Percentiles rank a stretch among this genome's conserved stretches.
phyloP scores from a whole-genome alignment of 2,888 invertebrate genomes.

The Harpagoxenus sublaevis region DNA sequence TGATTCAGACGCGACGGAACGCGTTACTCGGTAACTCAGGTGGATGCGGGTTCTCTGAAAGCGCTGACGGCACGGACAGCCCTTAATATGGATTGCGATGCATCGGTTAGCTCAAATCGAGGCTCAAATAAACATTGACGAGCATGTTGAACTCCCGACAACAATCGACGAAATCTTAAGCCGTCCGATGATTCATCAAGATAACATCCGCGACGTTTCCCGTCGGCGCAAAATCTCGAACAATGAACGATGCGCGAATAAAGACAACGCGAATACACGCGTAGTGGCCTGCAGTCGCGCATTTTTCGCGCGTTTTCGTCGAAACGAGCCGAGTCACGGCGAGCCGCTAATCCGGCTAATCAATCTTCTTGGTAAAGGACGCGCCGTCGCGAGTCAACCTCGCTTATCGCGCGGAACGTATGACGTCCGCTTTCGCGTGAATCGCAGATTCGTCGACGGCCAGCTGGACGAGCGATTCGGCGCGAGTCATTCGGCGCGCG shows the following conservation, averaged over 20 bases:
- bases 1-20: constrained; percentile 11
- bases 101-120: neutral
- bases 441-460: neutral
- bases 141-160: neutral
- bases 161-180: neutral
- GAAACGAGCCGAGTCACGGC: constrained; percentile 28
- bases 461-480: neutral
- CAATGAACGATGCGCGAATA: neutral
- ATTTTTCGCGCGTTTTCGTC: neutral
- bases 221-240: neutral
- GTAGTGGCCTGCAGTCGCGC: neutral
- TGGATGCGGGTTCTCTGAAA: neutral
- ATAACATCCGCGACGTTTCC: constrained; percentile 1
- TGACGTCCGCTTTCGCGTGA: constrained; percentile 37
- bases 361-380: constrained; percentile 14
- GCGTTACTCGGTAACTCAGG: neutral
- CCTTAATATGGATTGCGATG: neutral
- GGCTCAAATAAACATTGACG: neutral
- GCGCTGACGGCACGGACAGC: neutral
- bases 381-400: constrained; percentile 3
- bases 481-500: neutral
- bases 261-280: neutral
- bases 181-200: constrained; percentile 16
- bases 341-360: constrained; percentile 33
- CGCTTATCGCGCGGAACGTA: constrained; percentile 9